phyloP scores from a whole-genome alignment of 2,888 invertebrate species.

The Conomelus anceps region DNA sequence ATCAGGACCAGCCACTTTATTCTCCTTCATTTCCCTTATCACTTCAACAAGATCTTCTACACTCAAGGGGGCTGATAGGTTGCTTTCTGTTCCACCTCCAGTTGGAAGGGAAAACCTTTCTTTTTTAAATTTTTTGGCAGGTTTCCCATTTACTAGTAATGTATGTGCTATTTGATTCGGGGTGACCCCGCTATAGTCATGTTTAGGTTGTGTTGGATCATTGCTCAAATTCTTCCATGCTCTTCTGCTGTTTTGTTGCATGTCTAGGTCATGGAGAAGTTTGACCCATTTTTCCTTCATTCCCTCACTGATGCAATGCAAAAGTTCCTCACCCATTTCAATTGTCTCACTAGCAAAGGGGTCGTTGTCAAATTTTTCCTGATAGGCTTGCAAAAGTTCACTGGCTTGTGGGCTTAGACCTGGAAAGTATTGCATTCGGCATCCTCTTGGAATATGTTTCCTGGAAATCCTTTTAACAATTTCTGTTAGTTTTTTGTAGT shows the following conservation, averaged over 20 bases:
- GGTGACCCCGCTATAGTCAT: not conserved
- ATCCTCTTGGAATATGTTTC: conserved; percentile 20
- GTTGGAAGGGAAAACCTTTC: not conserved
- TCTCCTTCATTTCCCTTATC: not conserved
- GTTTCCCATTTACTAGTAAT: not conserved
- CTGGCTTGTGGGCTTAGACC: conserved; percentile 13
- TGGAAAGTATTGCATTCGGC: conserved; percentile 9
- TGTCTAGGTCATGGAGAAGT: conserved; percentile 15
- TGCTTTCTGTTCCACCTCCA: no score
- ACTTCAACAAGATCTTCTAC: not conserved
- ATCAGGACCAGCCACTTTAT: not conserved
- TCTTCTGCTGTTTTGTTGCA: conserved; percentile 20
- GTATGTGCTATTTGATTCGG: not conserved
- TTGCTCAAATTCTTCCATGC: conserved; percentile 16
- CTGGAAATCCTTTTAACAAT: conserved; percentile 20
- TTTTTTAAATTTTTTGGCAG: not conserved
- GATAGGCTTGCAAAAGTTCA: not conserved
- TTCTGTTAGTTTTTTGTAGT: conserved; percentile 20
- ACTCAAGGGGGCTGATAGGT: no score
- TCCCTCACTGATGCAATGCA: not conserved
- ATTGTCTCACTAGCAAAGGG: conserved; percentile 20
- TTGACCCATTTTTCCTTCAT: conserved; percentile 16
- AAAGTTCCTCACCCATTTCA: conserved; percentile 16
- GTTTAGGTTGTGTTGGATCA: not conserved
- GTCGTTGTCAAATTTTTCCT: not conserved